A percentile compares a stretch with the other conserved stretches of the same genome.
Conservation (phyloP, 2,113 vertebrate genomes). For the Petrocephalus zakoni region DNA sequence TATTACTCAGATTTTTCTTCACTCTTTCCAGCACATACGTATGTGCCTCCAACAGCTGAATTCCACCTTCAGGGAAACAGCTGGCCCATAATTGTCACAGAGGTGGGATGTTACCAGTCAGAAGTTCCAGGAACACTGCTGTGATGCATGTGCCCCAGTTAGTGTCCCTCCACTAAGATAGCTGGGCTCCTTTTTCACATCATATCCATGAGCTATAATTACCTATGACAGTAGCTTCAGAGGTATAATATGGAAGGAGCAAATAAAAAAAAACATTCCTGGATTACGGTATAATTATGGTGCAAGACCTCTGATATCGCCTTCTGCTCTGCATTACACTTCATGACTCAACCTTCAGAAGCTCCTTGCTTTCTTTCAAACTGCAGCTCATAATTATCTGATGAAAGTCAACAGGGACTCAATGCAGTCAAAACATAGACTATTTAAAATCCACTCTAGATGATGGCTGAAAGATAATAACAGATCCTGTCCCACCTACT, state of each 20-base stretch:
- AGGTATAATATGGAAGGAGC: slow-evolving; percentile 18
- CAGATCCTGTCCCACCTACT: background rate
- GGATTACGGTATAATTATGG: background rate
- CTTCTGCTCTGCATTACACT: background rate
- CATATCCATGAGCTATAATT: slow-evolving; percentile 24
- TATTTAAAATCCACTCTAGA: background rate
- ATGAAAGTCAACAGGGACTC: background rate
- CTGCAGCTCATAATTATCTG: slow-evolving; percentile 3
- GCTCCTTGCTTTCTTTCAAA: background rate
- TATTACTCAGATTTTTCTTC: slow-evolving; percentile 15
- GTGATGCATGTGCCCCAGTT: background rate
- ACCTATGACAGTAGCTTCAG: slow-evolving; percentile 11
- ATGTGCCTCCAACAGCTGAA: slow-evolving; percentile 26
- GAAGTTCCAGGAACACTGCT: slow-evolving; percentile 21
- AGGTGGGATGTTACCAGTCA: slow-evolving; percentile 36
- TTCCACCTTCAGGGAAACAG: slow-evolving; percentile 24
- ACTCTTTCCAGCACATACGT: slow-evolving; percentile 12
- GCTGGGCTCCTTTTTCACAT: background rate
- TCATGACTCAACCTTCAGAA: background rate
- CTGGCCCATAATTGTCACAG: slow-evolving; percentile 25
- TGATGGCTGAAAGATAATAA: background rate
- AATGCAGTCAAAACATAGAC: background rate
- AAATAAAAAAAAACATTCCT: background rate
- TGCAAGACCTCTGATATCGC: background rate
- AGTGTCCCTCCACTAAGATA: background rate